phyloP scores from a whole-genome alignment of 2,113 vertebrate genomes.

The Sardina pilchardus region DNA sequence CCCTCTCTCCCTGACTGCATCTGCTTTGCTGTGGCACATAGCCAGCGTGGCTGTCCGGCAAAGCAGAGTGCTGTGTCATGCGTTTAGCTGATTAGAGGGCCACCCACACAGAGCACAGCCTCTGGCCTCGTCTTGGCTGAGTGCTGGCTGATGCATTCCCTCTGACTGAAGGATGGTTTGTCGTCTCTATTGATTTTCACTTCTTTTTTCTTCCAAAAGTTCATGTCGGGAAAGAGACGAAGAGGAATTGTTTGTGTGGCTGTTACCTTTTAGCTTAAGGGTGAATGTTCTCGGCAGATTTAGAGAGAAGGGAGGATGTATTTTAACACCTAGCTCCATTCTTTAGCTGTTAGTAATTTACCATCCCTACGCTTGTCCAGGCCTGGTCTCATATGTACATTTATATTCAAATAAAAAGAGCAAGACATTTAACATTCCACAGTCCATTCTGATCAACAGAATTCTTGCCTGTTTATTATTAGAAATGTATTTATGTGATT shows the following conservation, averaged over 20 bases:
- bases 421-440: no score
- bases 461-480: not conserved
- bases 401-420: not conserved
- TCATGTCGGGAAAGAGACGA: not conserved
- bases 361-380: not conserved
- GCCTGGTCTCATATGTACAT: not conserved
- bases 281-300: not conserved
- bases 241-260: not conserved
- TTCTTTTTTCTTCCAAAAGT: not conserved
- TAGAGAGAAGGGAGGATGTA: not conserved
- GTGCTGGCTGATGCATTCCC: constrained; percentile 34
- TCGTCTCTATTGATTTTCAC: constrained; percentile 43
- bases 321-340: not conserved
- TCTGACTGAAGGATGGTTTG: constrained; percentile 36
- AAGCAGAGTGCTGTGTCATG: constrained; percentile 58
- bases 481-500: not conserved
- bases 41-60: constrained; percentile 33
- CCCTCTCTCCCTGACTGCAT: not conserved
- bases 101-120: constrained; percentile 59
- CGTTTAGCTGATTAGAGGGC: constrained; percentile 66
- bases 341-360: not conserved
- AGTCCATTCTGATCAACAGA: no score
- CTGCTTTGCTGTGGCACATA: constrained; percentile 26
- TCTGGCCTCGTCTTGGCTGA: constrained; percentile 38
- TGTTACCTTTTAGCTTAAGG: not conserved